Evolutionary conservation across 1,140 invertebrate species (phyloP), one percentile per base, ranked within the genome.

Genomic region (Subanguina moxae): DNA sequence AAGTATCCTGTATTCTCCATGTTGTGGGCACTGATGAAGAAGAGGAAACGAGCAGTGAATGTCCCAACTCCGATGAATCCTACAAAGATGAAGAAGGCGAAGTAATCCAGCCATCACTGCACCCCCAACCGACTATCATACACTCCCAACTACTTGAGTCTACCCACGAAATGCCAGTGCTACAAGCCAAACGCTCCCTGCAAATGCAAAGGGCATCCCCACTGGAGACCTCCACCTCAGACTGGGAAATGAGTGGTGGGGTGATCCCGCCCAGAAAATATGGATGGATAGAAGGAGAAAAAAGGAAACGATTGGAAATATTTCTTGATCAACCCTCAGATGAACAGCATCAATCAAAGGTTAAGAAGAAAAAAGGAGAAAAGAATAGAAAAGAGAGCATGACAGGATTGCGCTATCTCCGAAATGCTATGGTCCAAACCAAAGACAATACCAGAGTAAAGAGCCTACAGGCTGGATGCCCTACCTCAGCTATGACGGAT

Each of bases 1-100:
- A 77, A 70, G 76, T 77, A 7, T 77, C 76, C 5, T 74, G 70
- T 52, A 74, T 74, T 42, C 57, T 74, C 19, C 72, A 15, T 25
- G 15, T 52, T 52, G 17, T 52, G 1, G 48, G 67, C 23, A 38
- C 62, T 15, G 1, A 73, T 21, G 71, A 73, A 23, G 70, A 72
- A 17, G 70, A 72, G 28, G 70, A 65, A 1, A 52, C 3, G 3
- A 21, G n/a, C 17, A 8, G 43, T 48, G 64, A 65, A 17, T 48
- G 30, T 15, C 9, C 23, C 1, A 28, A 65, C 21, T 48, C 21
- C 9, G 64, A 64, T 1, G 64, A 65, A 1, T 32, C 43, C 7
- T 28, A 23, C 43, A 64, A 13, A n/a, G 15, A 64, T 28, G 43
- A 25, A 48, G 43, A 19, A 46, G 19, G 9, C 43, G 43, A 52